A percentile compares a stretch with the other conserved stretches of the same genome.
phyloP scores from a whole-genome alignment of 2,888 invertebrate species.

The Hoplodrina blanda region DNA sequence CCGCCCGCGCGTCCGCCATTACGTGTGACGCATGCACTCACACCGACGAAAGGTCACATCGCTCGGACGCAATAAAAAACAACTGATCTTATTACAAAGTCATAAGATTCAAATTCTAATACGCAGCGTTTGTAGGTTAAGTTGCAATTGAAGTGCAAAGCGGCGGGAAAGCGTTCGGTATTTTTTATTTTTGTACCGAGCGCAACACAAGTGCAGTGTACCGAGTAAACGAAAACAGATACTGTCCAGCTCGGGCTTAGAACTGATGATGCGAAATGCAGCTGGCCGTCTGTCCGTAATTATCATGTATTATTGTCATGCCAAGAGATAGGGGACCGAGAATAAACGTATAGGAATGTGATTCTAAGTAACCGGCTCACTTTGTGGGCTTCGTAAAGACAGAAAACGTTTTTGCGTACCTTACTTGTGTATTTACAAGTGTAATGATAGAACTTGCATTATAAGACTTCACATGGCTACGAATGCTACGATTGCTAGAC shows the following conservation, averaged over 20 bases:
- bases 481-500: not conserved
- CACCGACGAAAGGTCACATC: constrained; percentile 71
- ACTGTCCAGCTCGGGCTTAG: constrained; percentile 64
- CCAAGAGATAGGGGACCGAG: constrained; percentile 19
- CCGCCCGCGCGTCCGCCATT: constrained; percentile 75
- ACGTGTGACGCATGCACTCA: constrained; percentile 83
- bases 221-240: constrained; percentile 83
- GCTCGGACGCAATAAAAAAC: constrained; percentile 52
- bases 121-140: constrained; percentile 65
- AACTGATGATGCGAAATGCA: constrained; percentile 73
- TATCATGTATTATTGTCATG: constrained; percentile 48
- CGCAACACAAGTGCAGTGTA: constrained; percentile 84
- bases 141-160: constrained; percentile 61
- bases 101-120: constrained; percentile 62
- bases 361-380: constrained; percentile 18
- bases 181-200: constrained; percentile 83
- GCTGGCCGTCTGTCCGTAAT: constrained; percentile 62
- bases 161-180: constrained; percentile 82
- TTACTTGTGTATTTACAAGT: not conserved
- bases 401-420: constrained; percentile 4
- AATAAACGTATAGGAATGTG: constrained; percentile 27
- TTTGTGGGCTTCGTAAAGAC: constrained; percentile 26
- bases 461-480: not conserved
- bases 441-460: not conserved
- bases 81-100: constrained; percentile 60